phyloP scores from a whole-genome alignment of 2,113 vertebrate genomes.

The Campylomormyrus numenius region DNA sequence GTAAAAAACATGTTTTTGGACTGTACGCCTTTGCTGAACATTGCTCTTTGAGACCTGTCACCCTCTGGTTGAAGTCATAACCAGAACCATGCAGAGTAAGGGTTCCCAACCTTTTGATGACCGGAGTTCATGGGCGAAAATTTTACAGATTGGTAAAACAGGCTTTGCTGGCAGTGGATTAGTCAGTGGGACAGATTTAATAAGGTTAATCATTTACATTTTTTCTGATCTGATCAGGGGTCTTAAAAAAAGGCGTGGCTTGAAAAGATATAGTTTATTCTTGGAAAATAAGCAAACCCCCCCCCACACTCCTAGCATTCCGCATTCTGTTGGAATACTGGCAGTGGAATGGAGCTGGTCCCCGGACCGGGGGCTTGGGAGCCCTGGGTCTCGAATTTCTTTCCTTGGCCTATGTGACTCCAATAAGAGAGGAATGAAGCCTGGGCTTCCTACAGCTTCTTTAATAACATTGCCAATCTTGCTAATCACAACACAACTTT shows the following conservation, averaged over 20 bases:
- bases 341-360: neutral
- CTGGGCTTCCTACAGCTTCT: neutral
- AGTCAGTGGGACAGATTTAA: neutral
- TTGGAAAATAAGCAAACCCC: neutral
- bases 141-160: neutral
- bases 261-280: neutral
- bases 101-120: neutral
- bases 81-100: neutral
- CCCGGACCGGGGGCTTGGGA: neutral
- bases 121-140: neutral
- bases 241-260: neutral
- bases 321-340: neutral
- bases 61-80: neutral
- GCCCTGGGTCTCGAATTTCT: neutral
- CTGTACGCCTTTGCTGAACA: neutral
- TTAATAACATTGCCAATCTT: neutral
- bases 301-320: neutral
- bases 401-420: neutral
- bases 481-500: neutral
- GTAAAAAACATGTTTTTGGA: constrained; percentile 9
- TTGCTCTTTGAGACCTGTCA: neutral
- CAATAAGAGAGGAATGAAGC: neutral
- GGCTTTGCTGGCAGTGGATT: neutral
- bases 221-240: neutral
- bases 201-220: neutral